Conservation (phyloP, 2,888 invertebrate genomes). For the Halictus quadricinctus region DNA sequence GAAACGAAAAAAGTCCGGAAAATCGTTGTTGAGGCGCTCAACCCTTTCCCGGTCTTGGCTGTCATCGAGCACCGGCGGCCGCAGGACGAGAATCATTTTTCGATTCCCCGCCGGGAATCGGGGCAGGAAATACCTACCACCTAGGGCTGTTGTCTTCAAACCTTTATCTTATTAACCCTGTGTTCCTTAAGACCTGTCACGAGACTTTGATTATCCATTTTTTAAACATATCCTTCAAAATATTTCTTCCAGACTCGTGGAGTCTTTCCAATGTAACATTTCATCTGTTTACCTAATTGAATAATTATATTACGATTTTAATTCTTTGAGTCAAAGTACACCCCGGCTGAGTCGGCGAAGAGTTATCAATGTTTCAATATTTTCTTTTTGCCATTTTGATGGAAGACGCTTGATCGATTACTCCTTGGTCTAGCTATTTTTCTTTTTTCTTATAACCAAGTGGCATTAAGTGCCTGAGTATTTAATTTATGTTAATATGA, state of each 20-base stretch:
- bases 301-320: too few relatives aligned
- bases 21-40: slow-evolving; percentile 57
- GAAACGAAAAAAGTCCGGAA: slow-evolving; percentile 66
- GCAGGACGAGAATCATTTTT: not conserved
- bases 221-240: not conserved
- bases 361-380: too few relatives aligned
- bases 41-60: slow-evolving; percentile 36
- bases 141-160: not conserved
- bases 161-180: not conserved
- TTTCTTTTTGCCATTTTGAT: too few relatives aligned
- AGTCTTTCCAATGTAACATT: too few relatives aligned
- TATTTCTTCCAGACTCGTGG: not conserved
- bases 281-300: too few relatives aligned
- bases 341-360: too few relatives aligned
- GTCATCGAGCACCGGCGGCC: slow-evolving; percentile 6
- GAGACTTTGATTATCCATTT: not conserved
- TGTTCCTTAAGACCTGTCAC: not conserved
- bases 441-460: too few relatives aligned
- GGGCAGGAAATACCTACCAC: not conserved
- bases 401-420: too few relatives aligned
- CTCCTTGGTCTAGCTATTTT: too few relatives aligned
- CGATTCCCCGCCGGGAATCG: not conserved
- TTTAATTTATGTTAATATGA: too few relatives aligned
- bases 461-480: too few relatives aligned
- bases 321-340: too few relatives aligned